Evolutionary conservation across 2,888 invertebrate genomes (phyloP).

Genomic region (Saturnia pavonia): DNA sequence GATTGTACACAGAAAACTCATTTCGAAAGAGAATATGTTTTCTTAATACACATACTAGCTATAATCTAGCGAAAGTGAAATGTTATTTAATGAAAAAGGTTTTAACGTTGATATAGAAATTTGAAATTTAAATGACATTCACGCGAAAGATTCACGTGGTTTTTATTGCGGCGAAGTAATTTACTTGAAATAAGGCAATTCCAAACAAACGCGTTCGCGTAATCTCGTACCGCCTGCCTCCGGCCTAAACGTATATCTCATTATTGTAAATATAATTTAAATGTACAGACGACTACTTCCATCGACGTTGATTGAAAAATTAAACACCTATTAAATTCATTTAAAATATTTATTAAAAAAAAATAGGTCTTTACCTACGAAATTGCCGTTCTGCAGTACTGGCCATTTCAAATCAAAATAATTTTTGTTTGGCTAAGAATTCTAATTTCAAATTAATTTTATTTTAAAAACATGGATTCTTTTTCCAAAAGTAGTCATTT

Average conservation of each 20-base stretch:
- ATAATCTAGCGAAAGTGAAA: neutral
- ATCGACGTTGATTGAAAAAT: neutral
- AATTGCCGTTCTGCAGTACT: too few relatives aligned
- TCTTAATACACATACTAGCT: neutral
- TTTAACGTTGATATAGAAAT: constrained; percentile 7
- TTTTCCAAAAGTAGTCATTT: too few relatives aligned
- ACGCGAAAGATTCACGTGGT: neutral
- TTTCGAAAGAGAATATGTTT: neutral
- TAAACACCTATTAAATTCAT: neutral
- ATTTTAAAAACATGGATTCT: too few relatives aligned
- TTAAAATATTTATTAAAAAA: too few relatives aligned
- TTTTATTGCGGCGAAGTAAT: constrained; percentile 8
- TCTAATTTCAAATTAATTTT: too few relatives aligned
- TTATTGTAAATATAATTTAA: neutral
- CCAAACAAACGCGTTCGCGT: constrained; percentile 10
- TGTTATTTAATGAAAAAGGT: neutral
- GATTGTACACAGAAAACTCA: neutral
- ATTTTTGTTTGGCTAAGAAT: too few relatives aligned
- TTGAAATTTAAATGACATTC: constrained; percentile 13
- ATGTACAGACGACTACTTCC: neutral
- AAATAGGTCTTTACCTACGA: too few relatives aligned
- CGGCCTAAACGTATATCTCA: neutral
- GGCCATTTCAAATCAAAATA: too few relatives aligned
- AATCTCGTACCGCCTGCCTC: constrained; percentile 6
- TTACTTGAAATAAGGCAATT: constrained; percentile 14